Evolutionary conservation across 2,888 invertebrate genomes (phyloP).

Genomic region (Malachius bipustulatus): DNA sequence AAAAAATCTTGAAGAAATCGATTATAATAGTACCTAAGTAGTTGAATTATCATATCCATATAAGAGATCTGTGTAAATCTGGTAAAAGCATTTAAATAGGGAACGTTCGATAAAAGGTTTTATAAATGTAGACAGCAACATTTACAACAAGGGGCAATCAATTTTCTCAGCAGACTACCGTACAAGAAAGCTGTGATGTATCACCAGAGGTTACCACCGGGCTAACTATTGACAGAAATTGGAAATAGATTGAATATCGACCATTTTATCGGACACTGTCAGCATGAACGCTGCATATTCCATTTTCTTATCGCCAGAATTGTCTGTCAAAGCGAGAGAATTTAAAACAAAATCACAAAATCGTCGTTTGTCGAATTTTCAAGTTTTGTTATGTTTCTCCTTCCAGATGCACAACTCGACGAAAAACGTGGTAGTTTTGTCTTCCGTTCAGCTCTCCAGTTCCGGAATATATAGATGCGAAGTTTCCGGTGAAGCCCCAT

Average conservation of each 20-base stretch:
- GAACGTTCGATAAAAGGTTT: too few relatives aligned
- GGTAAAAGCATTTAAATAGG: too few relatives aligned
- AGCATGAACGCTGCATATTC: constrained; percentile 31
- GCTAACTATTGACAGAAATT: constrained; percentile 34
- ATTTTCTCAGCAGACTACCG: constrained; percentile 30
- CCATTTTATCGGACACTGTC: constrained; percentile 30
- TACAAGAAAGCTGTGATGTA: constrained; percentile 33
- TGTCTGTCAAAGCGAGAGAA: constrained; percentile 21
- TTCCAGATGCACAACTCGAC: constrained; percentile 55
- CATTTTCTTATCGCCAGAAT: constrained; percentile 28
- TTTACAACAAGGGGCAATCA: constrained; percentile 32
- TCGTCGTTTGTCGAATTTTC: background rate
- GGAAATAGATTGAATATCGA: constrained; percentile 36
- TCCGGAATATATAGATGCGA: constrained; percentile 57
- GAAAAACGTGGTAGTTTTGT: constrained; percentile 51
- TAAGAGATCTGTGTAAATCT: too few relatives aligned
- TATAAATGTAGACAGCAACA: constrained; percentile 28
- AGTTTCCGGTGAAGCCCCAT: constrained; percentile 59
- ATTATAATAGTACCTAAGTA: too few relatives aligned
- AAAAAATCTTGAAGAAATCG: too few relatives aligned
- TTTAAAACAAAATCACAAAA: background rate
- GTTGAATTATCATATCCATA: too few relatives aligned
- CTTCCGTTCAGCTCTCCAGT: constrained; percentile 50
- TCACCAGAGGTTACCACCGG: constrained; percentile 30
- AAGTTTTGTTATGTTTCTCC: constrained; percentile 11